A percentile compares a stretch with the other conserved stretches of the same genome.
Evolutionary conservation across 1,140 invertebrate species (phyloP).

Genomic region (Melanaphis sacchari): DNA sequence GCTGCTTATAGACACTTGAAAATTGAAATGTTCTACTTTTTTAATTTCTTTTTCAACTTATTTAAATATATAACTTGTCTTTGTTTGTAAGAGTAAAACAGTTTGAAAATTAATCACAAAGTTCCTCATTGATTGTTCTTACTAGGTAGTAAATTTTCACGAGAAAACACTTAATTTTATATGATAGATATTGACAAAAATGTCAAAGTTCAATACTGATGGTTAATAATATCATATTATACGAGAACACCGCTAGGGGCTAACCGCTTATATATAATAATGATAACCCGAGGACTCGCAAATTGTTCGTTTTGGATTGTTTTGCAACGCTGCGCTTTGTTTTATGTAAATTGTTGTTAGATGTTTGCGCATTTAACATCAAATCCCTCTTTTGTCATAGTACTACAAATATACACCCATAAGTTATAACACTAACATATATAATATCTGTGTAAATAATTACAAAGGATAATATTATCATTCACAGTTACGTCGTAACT

Average conservation of each 20-base stretch:
- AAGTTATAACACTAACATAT: not conserved
- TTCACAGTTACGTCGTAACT: not conserved
- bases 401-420: not conserved
- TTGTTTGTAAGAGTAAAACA: not conserved
- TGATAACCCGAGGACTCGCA: not conserved
- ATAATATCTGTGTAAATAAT: not conserved
- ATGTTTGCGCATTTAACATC: not conserved
- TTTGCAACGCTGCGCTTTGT: not conserved
- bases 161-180: not conserved
- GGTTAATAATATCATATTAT: not conserved
- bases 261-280: slow-evolving; percentile 1
- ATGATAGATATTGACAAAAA: not conserved
- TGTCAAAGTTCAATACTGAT: not conserved
- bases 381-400: not conserved
- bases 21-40: not conserved
- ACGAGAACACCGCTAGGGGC: not conserved
- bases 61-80: not conserved
- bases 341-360: not conserved
- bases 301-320: not conserved
- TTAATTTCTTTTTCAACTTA: not conserved
- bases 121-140: not conserved
- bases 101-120: not conserved
- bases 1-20: not conserved
- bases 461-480: slow-evolving; percentile 9
- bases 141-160: not conserved